A percentile compares a stretch with the other conserved stretches of the same genome.
Conservation (phyloP, 2,888 invertebrate species). For the Rhagonycha lutea region DNA sequence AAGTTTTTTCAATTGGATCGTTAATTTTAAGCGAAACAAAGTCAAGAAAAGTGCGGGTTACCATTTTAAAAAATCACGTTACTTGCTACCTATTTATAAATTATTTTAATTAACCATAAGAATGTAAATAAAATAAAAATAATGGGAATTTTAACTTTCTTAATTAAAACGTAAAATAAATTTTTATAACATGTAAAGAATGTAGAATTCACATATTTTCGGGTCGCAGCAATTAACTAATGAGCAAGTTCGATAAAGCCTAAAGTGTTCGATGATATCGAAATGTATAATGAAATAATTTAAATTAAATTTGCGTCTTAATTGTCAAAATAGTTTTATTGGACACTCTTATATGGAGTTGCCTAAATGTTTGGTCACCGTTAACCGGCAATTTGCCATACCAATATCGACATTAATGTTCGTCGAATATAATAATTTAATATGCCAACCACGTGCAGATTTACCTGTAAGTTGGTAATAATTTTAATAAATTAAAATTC, state of each 20-base stretch:
- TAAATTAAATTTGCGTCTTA: background rate
- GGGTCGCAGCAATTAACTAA: background rate
- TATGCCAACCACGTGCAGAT: conserved; percentile 21
- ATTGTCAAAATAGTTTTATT: background rate
- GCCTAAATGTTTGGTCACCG: conserved; percentile 1
- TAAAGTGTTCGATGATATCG: background rate
- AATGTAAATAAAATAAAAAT: background rate
- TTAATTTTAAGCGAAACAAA: background rate
- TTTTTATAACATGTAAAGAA: background rate
- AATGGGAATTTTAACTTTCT: background rate
- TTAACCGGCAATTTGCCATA: conserved; percentile 9
- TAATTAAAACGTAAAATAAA: background rate
- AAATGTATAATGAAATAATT: background rate
- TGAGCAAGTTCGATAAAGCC: background rate
- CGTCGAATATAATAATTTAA: conserved; percentile 9
- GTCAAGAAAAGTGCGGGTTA: background rate
- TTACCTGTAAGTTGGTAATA: conserved; percentile 16
- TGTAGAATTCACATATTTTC: background rate
- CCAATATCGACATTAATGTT: background rate
- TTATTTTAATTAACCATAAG: background rate
- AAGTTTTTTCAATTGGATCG: background rate
- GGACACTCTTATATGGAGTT: background rate
- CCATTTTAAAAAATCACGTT: background rate
- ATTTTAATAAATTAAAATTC: conserved; percentile 27
- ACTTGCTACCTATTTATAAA: background rate